A percentile compares a stretch with the other conserved stretches of the same genome.
These are phyloP conservation scores for Drepana falcataria DNA, from an alignment of 2,888 invertebrate species.

Conservation along the genomic window DNA sequence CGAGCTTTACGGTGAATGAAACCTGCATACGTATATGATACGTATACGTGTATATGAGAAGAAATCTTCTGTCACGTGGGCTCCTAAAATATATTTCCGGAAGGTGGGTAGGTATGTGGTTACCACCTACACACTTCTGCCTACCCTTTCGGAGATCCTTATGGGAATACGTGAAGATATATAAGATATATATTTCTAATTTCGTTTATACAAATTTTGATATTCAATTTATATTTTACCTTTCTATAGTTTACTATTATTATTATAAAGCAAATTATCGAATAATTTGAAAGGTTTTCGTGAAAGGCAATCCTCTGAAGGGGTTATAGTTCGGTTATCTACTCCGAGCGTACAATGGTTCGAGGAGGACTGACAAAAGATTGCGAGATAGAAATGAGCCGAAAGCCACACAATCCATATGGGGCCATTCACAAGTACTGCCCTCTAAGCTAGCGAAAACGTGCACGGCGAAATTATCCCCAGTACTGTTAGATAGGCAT, in stretches of 20 bases:
- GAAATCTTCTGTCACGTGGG: too few relatives aligned
- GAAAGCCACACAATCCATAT: slow-evolving; percentile 39
- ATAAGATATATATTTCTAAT: too few relatives aligned
- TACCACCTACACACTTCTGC: too few relatives aligned
- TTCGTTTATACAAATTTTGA: too few relatives aligned
- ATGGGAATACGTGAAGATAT: too few relatives aligned
- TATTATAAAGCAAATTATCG: slow-evolving; percentile 17
- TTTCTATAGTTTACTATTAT: not conserved
- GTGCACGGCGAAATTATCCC: slow-evolving; percentile 34
- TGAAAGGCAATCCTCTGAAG: slow-evolving; percentile 29
- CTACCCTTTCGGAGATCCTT: too few relatives aligned
- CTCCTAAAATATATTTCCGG: too few relatives aligned
- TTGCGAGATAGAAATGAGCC: slow-evolving; percentile 35
- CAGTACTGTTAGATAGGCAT: slow-evolving; percentile 1
- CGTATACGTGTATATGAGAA: too few relatives aligned
- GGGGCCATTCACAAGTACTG: slow-evolving; percentile 25
- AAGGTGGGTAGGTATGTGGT: too few relatives aligned
- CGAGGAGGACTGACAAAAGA: slow-evolving; percentile 45
- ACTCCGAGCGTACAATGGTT: slow-evolving; percentile 37
- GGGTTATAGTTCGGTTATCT: slow-evolving; percentile 35
- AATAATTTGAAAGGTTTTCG: slow-evolving; percentile 34
- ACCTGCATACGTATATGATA: too few relatives aligned
- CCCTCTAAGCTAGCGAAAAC: slow-evolving; percentile 26
- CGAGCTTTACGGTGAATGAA: too few relatives aligned
- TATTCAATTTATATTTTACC: not conserved